Evolutionary conservation across 2,797 vertebrate species (phyloP), one percentile per base, ranked within the genome.

Genomic region (Syngnathus acus): DNA sequence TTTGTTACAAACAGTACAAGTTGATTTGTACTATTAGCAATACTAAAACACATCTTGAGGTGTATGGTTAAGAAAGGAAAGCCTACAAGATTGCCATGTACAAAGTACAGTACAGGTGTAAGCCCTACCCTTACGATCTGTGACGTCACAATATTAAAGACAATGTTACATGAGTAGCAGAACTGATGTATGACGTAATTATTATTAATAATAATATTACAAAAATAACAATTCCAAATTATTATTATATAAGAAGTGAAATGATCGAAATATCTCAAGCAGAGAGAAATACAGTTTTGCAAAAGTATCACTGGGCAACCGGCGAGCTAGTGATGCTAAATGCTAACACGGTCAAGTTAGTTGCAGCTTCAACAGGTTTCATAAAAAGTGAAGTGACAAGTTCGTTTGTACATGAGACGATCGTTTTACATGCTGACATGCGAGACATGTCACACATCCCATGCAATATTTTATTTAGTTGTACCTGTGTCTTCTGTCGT

Each of bases 401-500:
- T 45, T 62, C 60, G n/a, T 45, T 43, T 62, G 21, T 45, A 26
- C 60, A 26, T 38, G 14, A 37, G 16, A 17, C 26, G 3, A 58
- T 37, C 14, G 13, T 8, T 8, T 21, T n/a, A 8, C 9, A 21
- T 61, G 23, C n/a, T 8, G 45, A 23, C 19, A 40, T 10, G 54
- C 54, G 54, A 57, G 54, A 57, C 55, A 16, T 19, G 14, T 38
- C 19, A 16, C 6, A 16, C 21, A 47, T 23, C 9, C 10, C 59
- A 45, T 1, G 23, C n/a, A 26, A n/a, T 23, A 16, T 58, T 58
- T 37, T 42, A 14, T 43, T 61, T 1, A 7, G 37, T 43, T 45
- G 6, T 62, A 62, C 60, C 60, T 62, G 21, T 45, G 19, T 62
- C 60, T 62, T 62, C 42, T 62, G 6, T 62, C 40, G 7, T 45